These are phyloP conservation scores for Nomada flava DNA, from an alignment of 2,888 invertebrate genomes.

Conservation along the genomic window DNA sequence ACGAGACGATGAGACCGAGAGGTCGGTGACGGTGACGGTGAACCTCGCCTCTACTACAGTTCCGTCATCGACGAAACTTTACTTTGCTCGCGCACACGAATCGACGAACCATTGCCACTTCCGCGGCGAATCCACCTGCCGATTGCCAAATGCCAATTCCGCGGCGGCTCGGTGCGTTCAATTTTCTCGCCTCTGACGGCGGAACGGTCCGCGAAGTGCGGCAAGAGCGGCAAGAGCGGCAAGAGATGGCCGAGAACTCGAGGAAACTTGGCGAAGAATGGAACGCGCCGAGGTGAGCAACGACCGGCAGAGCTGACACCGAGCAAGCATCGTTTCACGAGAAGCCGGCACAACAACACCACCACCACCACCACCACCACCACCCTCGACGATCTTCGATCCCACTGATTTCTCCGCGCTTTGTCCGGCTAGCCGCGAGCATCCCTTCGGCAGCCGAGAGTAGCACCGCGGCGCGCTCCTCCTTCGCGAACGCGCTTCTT, in stretches of 20 bases:
- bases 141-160: too few relatives aligned
- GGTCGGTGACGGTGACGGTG: too few relatives aligned
- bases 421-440: constrained; percentile 2
- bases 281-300: not conserved
- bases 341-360: constrained; percentile 22
- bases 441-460: constrained; percentile 12
- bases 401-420: constrained; percentile 7
- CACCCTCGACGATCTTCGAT: not conserved
- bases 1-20: not conserved
- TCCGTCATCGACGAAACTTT: not conserved
- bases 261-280: too few relatives aligned
- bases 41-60: not conserved
- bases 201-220: too few relatives aligned
- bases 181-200: too few relatives aligned
- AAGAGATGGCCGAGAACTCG: too few relatives aligned
- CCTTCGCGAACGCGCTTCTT: constrained; percentile 46
- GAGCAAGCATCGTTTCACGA: constrained; percentile 23
- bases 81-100: not conserved
- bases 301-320: not conserved
- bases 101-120: not conserved
- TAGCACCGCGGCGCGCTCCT: constrained; percentile 31
- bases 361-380: too few relatives aligned
- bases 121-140: too few relatives aligned
- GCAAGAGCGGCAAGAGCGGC: too few relatives aligned
- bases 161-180: too few relatives aligned